Evolutionary conservation across 2,888 invertebrate genomes (phyloP), one percentile per base, ranked within the genome.

Genomic region (Drosophila helvetica): DNA sequence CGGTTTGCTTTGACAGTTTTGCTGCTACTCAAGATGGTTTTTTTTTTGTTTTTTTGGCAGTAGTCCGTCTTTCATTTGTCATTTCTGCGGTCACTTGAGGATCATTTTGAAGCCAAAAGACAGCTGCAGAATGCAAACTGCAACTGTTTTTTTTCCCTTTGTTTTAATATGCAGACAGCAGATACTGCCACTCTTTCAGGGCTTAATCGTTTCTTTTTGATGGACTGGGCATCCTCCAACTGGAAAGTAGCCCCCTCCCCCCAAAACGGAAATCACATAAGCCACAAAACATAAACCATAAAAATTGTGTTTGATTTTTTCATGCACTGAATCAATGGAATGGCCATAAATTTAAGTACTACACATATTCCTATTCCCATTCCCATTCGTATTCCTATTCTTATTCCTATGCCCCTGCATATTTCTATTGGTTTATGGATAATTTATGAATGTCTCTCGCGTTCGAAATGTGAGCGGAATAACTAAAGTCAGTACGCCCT

Each of bases 391-490:
- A 25, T 25, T 25, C 7, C 25, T 8, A 8, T 38, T 38, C 38
- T 15, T 38, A 7, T 38, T 38, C 15, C 38, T 6, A 50, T 62
- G 56, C 55, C 48, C 51, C 15, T 50, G 18, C 17, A 30, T 55
- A 43, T 55, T 73, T 33, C 33, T 38, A 27, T 71, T 69, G 61
- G 73, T 77, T 87, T 80, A 78, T 72, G 77, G 75, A 75, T 85
- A 86, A 89, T 84, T 89, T 89, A 89, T 89, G 80, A 90, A 86
- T 89, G 83, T 74, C 89, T 81, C 73, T 78, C 67, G 73, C 74
- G 77, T 79, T 70, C 53, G 56, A 46, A 57, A 87, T 83, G 83
- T 83, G 83, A 85, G 80, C 53, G 59, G 83, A 83, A 83, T 83
- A 85, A 78, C 75, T 75, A 67, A 75, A 75, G 30, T 15, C 25